These are phyloP conservation scores for Chloebia gouldiae DNA, from an alignment of 2,113 vertebrate species.

Conservation along the genomic window DNA sequence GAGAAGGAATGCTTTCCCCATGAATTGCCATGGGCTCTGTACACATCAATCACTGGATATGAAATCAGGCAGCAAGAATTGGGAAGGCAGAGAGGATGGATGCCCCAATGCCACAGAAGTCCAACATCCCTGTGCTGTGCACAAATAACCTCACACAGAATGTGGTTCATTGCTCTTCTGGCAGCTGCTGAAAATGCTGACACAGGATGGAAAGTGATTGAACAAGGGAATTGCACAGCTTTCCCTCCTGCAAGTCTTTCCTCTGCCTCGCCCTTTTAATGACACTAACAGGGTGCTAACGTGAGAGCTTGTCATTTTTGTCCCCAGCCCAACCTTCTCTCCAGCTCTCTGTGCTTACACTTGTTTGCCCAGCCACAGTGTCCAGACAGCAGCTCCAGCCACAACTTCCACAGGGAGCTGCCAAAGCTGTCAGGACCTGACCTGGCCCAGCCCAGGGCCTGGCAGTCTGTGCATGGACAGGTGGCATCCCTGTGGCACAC, in stretches of 20 bases:
- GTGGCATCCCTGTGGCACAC: neutral
- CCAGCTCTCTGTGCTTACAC: neutral
- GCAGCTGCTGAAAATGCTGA: neutral
- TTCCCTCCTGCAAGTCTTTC: neutral
- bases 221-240: fast-evolving
- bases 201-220: neutral
- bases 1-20: neutral
- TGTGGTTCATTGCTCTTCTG: fast-evolving
- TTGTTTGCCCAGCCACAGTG: neutral
- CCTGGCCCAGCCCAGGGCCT: neutral
- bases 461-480: neutral
- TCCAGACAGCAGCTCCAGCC: neutral
- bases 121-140: neutral
- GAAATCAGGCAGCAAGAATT: neutral
- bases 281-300: neutral
- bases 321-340: neutral
- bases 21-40: neutral
- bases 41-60: neutral
- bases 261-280: neutral
- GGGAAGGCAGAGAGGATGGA: neutral
- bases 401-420: neutral
- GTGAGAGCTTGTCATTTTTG: neutral
- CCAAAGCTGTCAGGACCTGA: neutral
- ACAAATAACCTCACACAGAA: neutral
- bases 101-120: neutral